phyloP scores from a whole-genome alignment of 2,888 invertebrate genomes.

The Acrobasis repandana region DNA sequence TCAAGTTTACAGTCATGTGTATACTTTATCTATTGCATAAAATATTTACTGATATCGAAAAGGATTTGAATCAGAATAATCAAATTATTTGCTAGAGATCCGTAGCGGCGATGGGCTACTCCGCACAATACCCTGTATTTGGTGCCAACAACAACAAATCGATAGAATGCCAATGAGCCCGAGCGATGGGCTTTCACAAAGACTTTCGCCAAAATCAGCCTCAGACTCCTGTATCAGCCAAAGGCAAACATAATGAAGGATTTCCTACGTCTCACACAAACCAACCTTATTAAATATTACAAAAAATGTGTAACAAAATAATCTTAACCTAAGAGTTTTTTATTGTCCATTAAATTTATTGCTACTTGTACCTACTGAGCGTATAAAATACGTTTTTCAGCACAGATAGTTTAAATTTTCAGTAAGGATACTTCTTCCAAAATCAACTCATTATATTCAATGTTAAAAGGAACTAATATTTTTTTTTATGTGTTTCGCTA shows the following conservation, averaged over 20 bases:
- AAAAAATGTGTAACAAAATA: no score
- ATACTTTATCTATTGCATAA: no score
- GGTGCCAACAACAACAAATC: conserved; percentile 20
- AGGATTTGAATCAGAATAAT: conserved; percentile 7
- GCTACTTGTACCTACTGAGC: no score
- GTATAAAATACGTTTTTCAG: no score
- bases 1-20: no score
- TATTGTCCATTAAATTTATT: no score
- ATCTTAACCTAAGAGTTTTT: not conserved
- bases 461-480: no score
- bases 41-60: not conserved
- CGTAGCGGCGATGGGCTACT: conserved; percentile 2
- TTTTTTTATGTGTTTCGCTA: no score
- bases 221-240: not conserved
- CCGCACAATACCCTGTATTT: conserved; percentile 6
- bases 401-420: no score
- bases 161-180: conserved; percentile 30
- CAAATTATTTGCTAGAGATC: not conserved
- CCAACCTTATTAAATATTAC: not conserved
- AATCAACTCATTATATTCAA: no score
- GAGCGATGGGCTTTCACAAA: conserved; percentile 31
- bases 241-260: not conserved
- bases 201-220: conserved; percentile 15
- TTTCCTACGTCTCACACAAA: not conserved
- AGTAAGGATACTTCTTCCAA: no score